phyloP scores from a whole-genome alignment of 2,888 invertebrate species.

The Gandaritis pyraliata region DNA sequence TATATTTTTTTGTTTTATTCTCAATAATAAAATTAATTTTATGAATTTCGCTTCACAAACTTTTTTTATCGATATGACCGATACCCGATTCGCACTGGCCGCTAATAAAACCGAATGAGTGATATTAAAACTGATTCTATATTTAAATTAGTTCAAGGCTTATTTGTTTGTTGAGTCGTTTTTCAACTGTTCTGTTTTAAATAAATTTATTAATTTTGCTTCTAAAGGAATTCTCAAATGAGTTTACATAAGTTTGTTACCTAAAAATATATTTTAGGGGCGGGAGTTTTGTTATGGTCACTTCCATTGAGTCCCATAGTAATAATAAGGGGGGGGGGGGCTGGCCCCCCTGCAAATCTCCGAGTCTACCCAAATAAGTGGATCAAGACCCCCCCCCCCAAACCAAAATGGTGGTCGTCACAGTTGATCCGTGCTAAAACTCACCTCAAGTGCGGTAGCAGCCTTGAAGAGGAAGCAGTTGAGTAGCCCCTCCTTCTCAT shows the following conservation, averaged over 20 bases:
- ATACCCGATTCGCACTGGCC: slow-evolving; percentile 31
- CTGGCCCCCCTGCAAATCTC: no score
- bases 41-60: background rate
- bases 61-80: slow-evolving; percentile 17
- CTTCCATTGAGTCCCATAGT: no score
- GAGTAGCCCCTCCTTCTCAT: slow-evolving; percentile 88
- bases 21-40: no score
- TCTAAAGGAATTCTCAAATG: background rate
- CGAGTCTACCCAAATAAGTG: no score
- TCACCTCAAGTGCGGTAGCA: slow-evolving; percentile 87
- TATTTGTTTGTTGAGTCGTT: slow-evolving; percentile 17
- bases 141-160: slow-evolving; percentile 49
- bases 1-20: no score
- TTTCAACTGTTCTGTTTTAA: slow-evolving; percentile 20
- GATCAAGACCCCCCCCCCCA: no score
- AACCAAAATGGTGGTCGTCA: no score
- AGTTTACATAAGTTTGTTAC: background rate
- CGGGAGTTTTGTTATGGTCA: no score
- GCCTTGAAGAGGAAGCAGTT: slow-evolving; percentile 90
- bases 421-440: slow-evolving; percentile 51
- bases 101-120: slow-evolving; percentile 33
- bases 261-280: no score
- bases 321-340: no score
- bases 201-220: slow-evolving; percentile 12
- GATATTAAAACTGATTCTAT: slow-evolving; percentile 47